A percentile compares a stretch with the other conserved stretches of the same genome.
Conservation (phyloP, 1,140 invertebrate genomes). For the Conus betulinus region DNA sequence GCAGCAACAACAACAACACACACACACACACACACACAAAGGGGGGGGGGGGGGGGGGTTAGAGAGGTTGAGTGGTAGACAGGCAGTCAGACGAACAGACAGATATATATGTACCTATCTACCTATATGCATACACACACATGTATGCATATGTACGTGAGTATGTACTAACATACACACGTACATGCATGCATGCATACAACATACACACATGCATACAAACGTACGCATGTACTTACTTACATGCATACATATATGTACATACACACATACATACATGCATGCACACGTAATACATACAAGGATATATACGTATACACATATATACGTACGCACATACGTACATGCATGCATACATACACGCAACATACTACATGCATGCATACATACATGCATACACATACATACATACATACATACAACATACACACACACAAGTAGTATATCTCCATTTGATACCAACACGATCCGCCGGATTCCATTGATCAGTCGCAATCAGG, state of each 20-base stretch:
- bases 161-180: too few species aligned
- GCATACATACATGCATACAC: neutral
- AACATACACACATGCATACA: too few species aligned
- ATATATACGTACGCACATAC: neutral
- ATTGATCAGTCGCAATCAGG: neutral
- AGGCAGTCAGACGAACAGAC: neutral
- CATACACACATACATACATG: conserved; percentile 9
- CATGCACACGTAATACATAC: too few species aligned
- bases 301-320: neutral
- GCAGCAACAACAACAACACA: too few species aligned
- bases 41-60: too few species aligned
- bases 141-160: too few species aligned
- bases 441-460: too few species aligned
- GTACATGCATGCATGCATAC: too few species aligned
- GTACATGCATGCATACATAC: neutral
- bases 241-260: neutral
- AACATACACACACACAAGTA: neutral
- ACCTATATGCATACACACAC: too few species aligned
- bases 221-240: too few species aligned
- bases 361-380: neutral
- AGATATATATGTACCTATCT: neutral
- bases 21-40: too few species aligned
- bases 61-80: neutral
- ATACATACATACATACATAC: neutral
- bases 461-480: too few species aligned